Evolutionary conservation across 2,888 invertebrate species (phyloP), one percentile per base, ranked within the genome.

Genomic region (Hydropsyche betteni): DNA sequence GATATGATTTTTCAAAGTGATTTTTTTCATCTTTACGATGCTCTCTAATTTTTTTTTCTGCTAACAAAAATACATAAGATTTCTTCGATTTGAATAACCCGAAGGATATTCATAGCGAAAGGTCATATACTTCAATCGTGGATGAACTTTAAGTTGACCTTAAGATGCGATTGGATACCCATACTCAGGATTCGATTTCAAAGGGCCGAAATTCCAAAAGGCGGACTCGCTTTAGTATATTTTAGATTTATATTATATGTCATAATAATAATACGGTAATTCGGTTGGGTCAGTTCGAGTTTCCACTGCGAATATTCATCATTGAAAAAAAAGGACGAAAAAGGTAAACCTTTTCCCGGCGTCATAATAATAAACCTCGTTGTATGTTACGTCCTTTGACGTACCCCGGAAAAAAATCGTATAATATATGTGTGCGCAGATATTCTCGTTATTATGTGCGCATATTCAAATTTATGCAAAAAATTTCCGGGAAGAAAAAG

Each of bases 401-500:
- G 51, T 10, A 53, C 53, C 12, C 53, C 53, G 12, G 51, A 44
- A 44, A 44, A 44, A 44, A 44, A 44, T 44, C 44, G 44, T 1
- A 8, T 8, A 16, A 16, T 16, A 16, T 16, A 58, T 14, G 8
- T 4, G 5, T 58, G 16, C 8, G 24, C 5, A 24, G 58, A 16
- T 58, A 8, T 58, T 16, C 16, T 58, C 24, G 24, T 58, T 53
- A 24, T 58, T 58, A 58, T 58, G 58, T 8, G 58, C 16, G 16
- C 58, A 58, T 58, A 58, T 58, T 58, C 58, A 58, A 58, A 58
- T 58, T 58, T 58, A 58, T 58, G 58, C 8, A 16, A 58, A 58
- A 58, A 58, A 3, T 16, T 14, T 24, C 58, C 8, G 58, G 16
- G 14, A 58, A 58, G 58, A 58, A 58, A 53, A 58, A 24, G 16